A percentile compares a stretch with the other conserved stretches of the same genome.
Evolutionary conservation across 1,140 invertebrate species (phyloP).

Genomic region (Leptinotarsa defecta): DNA sequence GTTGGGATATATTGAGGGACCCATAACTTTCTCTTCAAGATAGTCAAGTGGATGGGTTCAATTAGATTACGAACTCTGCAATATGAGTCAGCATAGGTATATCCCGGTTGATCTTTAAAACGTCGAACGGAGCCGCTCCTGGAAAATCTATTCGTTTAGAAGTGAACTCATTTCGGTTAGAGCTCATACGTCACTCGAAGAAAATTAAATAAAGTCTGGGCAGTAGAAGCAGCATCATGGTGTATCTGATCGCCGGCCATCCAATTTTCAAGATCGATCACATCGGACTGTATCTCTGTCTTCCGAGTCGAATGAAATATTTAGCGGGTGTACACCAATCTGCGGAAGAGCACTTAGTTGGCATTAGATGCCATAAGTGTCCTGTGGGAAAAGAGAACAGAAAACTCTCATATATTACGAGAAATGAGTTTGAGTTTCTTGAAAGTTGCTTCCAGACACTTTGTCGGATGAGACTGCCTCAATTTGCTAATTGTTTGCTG

Average conservation of each 20-base stretch:
- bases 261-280: conserved; percentile 35
- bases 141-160: conserved; percentile 17
- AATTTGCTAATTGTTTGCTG: conserved; percentile 1
- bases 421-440: conserved; percentile 17
- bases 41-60: no score
- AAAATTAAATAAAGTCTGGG: conserved; percentile 41
- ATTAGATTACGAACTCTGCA: no score
- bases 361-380: conserved; percentile 30
- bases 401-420: conserved; percentile 24
- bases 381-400: conserved; percentile 24
- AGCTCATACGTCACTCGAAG: conserved; percentile 39
- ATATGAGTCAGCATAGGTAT: no score
- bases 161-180: conserved; percentile 35
- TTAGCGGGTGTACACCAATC: conserved; percentile 32
- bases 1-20: no score
- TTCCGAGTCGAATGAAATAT: conserved; percentile 29
- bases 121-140: conserved; percentile 1
- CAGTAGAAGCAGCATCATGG: conserved; percentile 15
- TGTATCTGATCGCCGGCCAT: conserved; percentile 33
- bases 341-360: conserved; percentile 31
- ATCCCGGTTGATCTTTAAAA: no score
- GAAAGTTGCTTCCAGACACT: conserved; percentile 5
- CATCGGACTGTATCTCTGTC: conserved; percentile 20
- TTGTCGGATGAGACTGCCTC: neutral
- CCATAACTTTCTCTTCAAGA: no score